phyloP scores from a whole-genome alignment of 2,888 invertebrate species.

The Heterodera filipjevi region DNA sequence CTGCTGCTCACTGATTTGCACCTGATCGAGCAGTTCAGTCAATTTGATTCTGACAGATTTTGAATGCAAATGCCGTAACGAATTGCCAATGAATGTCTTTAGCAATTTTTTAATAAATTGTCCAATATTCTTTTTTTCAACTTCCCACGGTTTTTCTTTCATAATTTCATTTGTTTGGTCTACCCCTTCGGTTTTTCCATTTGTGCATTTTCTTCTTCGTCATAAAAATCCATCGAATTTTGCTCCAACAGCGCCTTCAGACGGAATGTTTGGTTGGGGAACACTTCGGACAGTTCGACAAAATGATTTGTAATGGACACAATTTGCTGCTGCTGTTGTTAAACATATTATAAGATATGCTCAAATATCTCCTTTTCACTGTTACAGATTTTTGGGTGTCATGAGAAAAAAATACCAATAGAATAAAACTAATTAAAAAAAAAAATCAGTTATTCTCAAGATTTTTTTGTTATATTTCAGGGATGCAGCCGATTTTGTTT shows the following conservation, averaged over 20 bases:
- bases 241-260: slow-evolving; percentile 5
- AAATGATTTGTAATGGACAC: slow-evolving; percentile 14
- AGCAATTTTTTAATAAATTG: neutral
- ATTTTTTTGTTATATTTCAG: too few species aligned
- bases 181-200: neutral
- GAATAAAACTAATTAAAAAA: too few species aligned
- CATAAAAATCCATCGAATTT: neutral
- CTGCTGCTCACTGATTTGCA: slow-evolving; percentile 33
- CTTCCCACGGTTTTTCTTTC: neutral
- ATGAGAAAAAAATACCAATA: too few species aligned
- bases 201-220: neutral
- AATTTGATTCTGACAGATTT: slow-evolving; percentile 6
- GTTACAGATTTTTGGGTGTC: too few species aligned
- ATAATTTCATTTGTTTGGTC: neutral
- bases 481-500: too few species aligned
- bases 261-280: slow-evolving; percentile 5
- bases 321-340: neutral
- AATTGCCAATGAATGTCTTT: neutral
- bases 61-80: neutral
- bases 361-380: too few species aligned
- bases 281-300: neutral
- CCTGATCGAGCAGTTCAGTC: slow-evolving; percentile 18
- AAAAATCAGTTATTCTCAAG: too few species aligned
- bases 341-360: too few species aligned
- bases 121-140: neutral